Base-by-base conservation (phyloP, 2,888 invertebrate species). In the Leucophenga maculata region DNA sequence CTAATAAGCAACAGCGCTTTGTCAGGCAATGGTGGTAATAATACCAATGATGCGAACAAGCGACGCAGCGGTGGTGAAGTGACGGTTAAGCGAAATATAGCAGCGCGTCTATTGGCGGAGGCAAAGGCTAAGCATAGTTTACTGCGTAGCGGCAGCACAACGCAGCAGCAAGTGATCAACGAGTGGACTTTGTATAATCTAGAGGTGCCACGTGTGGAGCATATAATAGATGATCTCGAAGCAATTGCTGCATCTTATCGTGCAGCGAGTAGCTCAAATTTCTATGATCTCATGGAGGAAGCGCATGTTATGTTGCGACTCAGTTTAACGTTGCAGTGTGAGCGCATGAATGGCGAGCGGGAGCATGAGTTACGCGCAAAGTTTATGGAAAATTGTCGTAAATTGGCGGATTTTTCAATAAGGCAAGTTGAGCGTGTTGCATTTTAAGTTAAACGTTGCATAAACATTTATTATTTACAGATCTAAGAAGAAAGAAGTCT, bases 101-200 rank as follows among this genome's bases (percentile, higher is more conserved):
- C 87, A 0, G 79, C 85, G 14, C 78, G 86, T 50, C 64, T 86
- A 0, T 65, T 86, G 50, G 86, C 86, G 9, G 86, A 86, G 65
- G 85, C 86, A 0, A 86, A 87, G 70, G 87, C 86, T 44, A 86
- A 86, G 72, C 86, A 87, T 67, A 85, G 69, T 67, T 72, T 87
- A 62, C 75, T 85, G 13, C 78, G 75, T 44, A 81, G 77, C 69
- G 79, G 73, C 65, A 76, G 72, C 71, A 77, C 76, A 6, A 72
- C 77, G 0, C 76, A 79, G 6, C 77, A 77, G 20, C 67, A 73
- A 46, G 75, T 81, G 16, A 71, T 76, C 11, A 87, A 84, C 14
- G 90, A 89, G 69, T 93, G 94, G 93, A 94, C 94, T 0, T 87
- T 94, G n/a, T 94, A 95, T 84, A 92, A 92, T 31, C 86, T 95